A percentile compares a stretch with the other conserved stretches of the same genome.
Conservation (phyloP, 2,888 invertebrate species). For the Rugalucina vietnamica region DNA sequence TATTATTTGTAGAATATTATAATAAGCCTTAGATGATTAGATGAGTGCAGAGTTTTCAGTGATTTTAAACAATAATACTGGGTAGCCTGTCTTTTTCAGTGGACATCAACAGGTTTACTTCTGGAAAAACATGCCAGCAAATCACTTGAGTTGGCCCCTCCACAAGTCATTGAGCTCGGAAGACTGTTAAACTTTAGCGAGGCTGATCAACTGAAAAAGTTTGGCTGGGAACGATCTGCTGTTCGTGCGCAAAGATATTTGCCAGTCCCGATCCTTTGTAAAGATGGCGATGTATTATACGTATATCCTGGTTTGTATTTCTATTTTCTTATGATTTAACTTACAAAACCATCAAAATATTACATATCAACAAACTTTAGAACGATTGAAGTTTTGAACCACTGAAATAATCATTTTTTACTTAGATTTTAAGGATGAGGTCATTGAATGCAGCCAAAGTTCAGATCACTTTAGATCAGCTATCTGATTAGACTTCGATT, state of each 20-base stretch:
- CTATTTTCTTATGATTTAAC: too few relatives aligned
- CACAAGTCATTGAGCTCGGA: conserved; percentile 91
- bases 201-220: conserved; percentile 86
- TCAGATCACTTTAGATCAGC: too few relatives aligned
- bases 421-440: too few relatives aligned
- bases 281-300: conserved; percentile 62
- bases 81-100: conserved; percentile 51
- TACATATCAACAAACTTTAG: too few relatives aligned
- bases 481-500: too few relatives aligned
- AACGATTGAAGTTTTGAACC: background rate
- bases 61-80: background rate
- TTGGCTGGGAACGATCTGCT: conserved; percentile 86
- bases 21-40: background rate
- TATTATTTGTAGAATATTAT: too few relatives aligned
- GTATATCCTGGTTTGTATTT: conserved; percentile 64
- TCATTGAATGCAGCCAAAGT: too few relatives aligned
- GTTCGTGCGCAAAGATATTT: conserved; percentile 86
- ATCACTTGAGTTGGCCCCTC: conserved; percentile 87
- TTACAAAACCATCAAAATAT: too few relatives aligned
- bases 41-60: background rate
- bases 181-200: conserved; percentile 87
- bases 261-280: conserved; percentile 86
- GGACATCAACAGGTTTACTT: conserved; percentile 64
- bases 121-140: conserved; percentile 65
- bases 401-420: background rate